Conservation (phyloP, 1,140 invertebrate genomes). For the Paraescarpia echinospica region DNA sequence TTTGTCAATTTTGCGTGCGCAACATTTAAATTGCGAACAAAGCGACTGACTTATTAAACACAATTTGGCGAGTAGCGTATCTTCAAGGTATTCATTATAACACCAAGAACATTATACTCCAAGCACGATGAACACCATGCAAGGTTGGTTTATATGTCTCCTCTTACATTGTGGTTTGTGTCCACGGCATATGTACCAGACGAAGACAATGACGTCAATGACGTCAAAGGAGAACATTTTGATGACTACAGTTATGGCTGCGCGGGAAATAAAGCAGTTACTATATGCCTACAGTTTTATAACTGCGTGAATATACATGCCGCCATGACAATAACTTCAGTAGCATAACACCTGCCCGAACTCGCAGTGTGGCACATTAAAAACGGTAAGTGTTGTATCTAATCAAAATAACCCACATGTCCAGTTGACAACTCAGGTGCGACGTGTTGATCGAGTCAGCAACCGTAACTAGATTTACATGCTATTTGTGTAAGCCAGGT, state of each 20-base stretch:
- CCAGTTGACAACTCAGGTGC: background rate
- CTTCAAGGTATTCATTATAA: too few relatives aligned
- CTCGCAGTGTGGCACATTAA: background rate
- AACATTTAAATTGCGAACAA: too few relatives aligned
- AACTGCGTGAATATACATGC: background rate
- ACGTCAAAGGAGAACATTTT: background rate
- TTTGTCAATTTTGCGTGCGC: too few relatives aligned
- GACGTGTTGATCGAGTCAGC: too few relatives aligned
- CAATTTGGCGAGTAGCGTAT: too few relatives aligned
- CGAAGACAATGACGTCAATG: background rate
- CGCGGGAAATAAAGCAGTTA: background rate
- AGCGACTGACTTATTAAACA: too few relatives aligned
- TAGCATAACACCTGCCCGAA: background rate
- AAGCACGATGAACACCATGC: too few relatives aligned
- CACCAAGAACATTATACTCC: too few relatives aligned
- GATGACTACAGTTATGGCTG: background rate
- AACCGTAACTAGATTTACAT: too few relatives aligned
- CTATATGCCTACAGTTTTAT: background rate
- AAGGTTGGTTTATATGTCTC: too few relatives aligned
- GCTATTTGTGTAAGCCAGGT: too few relatives aligned
- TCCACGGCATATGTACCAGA: background rate
- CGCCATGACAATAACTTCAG: background rate
- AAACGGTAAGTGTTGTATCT: background rate
- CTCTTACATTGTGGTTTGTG: too few relatives aligned
- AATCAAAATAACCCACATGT: background rate